phyloP scores from a whole-genome alignment of 2,113 vertebrate species.

The Pseudorasbora parva region DNA sequence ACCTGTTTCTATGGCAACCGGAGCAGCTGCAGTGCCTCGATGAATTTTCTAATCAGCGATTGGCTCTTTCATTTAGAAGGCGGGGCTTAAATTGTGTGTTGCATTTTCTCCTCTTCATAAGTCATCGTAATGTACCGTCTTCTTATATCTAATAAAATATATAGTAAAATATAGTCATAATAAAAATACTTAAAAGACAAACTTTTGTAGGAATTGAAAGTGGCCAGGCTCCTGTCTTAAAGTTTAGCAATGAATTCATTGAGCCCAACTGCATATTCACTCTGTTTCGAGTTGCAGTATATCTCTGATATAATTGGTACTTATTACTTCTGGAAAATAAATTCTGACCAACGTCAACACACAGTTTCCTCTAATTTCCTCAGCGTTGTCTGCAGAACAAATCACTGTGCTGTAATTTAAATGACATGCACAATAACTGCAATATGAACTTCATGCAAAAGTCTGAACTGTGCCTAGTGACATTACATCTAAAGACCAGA shows the following conservation, averaged over 20 bases:
- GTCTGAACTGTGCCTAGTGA: neutral
- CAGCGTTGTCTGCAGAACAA: neutral
- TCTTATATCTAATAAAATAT: no score
- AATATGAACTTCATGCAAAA: neutral
- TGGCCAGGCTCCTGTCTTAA: neutral
- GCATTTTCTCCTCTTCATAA: no score
- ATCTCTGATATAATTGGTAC: conserved; percentile 17
- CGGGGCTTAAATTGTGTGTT: no score
- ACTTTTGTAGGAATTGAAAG: neutral
- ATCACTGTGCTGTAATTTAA: neutral
- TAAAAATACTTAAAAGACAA: no score
- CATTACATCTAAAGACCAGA: neutral
- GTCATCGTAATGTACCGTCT: no score
- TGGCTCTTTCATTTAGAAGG: no score
- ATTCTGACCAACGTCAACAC: conserved; percentile 28
- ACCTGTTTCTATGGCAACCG: no score
- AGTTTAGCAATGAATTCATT: neutral
- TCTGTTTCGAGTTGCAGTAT: neutral
- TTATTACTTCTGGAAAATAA: conserved; percentile 12
- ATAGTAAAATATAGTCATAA: no score
- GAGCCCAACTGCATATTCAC: neutral
- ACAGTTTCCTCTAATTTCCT: conserved; percentile 26
- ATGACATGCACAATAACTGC: neutral
- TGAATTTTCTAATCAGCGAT: no score
- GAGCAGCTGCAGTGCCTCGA: no score